phyloP scores from a whole-genome alignment of 2,797 vertebrate genomes.

The Hoplostethus atlanticus region DNA sequence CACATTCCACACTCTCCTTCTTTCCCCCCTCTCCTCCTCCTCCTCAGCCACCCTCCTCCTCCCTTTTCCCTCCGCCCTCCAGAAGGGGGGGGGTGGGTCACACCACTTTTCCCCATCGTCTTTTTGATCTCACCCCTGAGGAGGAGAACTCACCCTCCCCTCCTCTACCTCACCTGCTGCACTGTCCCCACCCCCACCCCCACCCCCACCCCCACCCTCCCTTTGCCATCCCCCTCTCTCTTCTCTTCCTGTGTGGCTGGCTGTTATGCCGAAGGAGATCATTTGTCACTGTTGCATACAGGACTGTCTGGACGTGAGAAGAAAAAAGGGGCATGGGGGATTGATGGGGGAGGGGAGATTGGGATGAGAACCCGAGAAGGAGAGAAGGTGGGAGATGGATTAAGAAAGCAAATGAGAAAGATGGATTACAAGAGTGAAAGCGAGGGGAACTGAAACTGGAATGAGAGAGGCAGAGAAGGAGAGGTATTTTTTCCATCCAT shows the following conservation, averaged over 20 bases:
- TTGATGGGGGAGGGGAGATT: conserved; percentile 26
- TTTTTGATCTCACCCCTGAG: conserved; percentile 46
- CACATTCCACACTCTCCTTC: conserved; percentile 34
- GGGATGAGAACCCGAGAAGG: conserved; percentile 13
- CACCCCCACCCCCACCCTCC: background rate
- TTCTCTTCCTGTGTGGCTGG: conserved; percentile 40
- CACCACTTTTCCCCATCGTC: conserved; percentile 33
- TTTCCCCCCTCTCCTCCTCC: conserved; percentile 21
- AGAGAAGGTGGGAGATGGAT: conserved; percentile 12
- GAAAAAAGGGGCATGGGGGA: conserved; percentile 30
- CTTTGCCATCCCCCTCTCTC: conserved; percentile 3
- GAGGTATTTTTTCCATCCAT: conserved; percentile 70
- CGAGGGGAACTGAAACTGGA: conserved; percentile 3
- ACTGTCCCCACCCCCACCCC: conserved; percentile 14
- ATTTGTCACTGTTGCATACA: conserved; percentile 71
- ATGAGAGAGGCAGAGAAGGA: conserved; percentile 16
- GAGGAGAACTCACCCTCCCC: conserved; percentile 53
- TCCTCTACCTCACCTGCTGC: conserved; percentile 11
- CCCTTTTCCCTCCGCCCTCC: conserved; percentile 44
- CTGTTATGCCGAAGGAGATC: conserved; percentile 62
- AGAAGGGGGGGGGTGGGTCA: conserved; percentile 51
- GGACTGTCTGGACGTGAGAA: conserved; percentile 64
- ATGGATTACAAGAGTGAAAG: conserved; percentile 37
- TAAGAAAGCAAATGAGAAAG: conserved; percentile 16
- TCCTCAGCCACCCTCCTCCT: conserved; percentile 49